Conservation (phyloP, 2,113 vertebrate genomes). For the Vireo altiloquus region DNA sequence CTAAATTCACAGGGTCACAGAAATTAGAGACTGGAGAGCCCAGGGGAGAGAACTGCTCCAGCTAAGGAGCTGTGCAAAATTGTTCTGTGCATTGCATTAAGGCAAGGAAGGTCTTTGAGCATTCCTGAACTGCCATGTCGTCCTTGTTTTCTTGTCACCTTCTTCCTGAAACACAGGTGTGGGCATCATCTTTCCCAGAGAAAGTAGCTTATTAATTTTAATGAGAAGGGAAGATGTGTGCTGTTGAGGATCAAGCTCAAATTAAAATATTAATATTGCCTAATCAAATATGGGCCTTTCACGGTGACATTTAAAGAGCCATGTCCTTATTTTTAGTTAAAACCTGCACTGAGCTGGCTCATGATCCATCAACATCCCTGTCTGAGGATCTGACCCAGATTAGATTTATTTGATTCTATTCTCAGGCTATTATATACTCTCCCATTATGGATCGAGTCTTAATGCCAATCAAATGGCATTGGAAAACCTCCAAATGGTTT, state of each 20-base stretch:
- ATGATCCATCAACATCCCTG: not conserved
- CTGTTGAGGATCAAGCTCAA: not conserved
- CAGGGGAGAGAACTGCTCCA: not conserved
- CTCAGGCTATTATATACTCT: not conserved
- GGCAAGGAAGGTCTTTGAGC: not conserved
- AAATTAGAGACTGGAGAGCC: not conserved
- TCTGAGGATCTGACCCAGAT: not conserved
- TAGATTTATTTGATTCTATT: not conserved
- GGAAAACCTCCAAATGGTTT: slow-evolving; percentile 25
- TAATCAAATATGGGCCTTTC: not conserved
- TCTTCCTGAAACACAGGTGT: not conserved
- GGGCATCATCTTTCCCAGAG: not conserved
- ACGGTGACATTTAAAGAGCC: not conserved
- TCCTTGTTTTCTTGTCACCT: slow-evolving; percentile 7
- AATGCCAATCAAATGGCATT: not conserved
- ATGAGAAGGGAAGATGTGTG: not conserved
- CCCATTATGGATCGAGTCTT: not conserved
- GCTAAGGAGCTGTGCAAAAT: not conserved
- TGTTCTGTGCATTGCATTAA: not conserved
- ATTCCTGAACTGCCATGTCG: not conserved
- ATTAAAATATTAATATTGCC: not conserved
- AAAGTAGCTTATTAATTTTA: not conserved
- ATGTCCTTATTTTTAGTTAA: not conserved
- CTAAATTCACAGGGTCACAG: slow-evolving; percentile 28
- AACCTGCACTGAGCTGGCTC: not conserved